phyloP scores from a whole-genome alignment of 2,888 invertebrate genomes.

The Pyrocoelia pectoralis region DNA sequence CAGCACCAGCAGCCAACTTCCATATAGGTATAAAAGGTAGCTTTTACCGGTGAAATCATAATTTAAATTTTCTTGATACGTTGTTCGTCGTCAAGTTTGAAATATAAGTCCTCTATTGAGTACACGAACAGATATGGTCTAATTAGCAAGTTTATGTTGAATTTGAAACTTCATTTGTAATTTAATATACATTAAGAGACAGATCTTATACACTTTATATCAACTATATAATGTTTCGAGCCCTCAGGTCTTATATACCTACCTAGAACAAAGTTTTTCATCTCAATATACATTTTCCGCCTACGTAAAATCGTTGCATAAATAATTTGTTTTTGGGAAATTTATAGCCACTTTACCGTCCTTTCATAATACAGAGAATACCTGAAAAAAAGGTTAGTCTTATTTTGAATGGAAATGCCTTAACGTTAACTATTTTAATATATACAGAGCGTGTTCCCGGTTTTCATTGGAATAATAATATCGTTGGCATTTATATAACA shows the following conservation, averaged over 20 bases:
- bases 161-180: slow-evolving; percentile 36
- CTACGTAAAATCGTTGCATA: slow-evolving; percentile 8
- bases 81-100: slow-evolving; percentile 31
- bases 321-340: not conserved
- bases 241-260: not conserved
- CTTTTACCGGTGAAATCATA: slow-evolving; percentile 30
- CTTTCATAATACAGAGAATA: not conserved
- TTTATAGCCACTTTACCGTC: not conserved
- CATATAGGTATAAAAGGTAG: slow-evolving; percentile 10
- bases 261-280: not conserved
- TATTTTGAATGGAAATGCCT: not conserved
- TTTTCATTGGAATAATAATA: not conserved
- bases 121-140: slow-evolving; percentile 34
- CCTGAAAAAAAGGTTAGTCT: not conserved
- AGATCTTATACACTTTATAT: not conserved
- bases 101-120: slow-evolving; percentile 34
- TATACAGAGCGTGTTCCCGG: not conserved
- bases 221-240: not conserved
- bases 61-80: slow-evolving; percentile 13
- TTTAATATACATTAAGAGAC: slow-evolving; percentile 26
- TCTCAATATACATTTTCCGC: not conserved
- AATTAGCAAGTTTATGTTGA: slow-evolving; percentile 38
- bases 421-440: too few relatives aligned
- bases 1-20: slow-evolving; percentile 18
- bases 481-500: not conserved